Conservation (phyloP, 2,888 invertebrate species). For the Julus scanicus region DNA sequence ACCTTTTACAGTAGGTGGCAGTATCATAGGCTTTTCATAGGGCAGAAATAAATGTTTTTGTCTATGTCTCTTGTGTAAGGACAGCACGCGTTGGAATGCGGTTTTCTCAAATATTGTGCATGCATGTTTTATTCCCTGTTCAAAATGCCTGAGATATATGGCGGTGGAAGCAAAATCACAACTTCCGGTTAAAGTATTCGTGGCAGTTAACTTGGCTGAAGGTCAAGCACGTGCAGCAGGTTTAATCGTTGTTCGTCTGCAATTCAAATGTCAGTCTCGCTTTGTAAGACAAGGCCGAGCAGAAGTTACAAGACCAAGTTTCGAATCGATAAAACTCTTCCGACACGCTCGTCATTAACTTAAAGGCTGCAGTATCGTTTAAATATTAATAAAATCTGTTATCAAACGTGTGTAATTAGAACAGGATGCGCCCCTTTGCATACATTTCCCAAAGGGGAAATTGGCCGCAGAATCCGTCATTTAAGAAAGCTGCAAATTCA, state of each 20-base stretch:
- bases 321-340: neutral
- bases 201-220: neutral
- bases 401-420: constrained; percentile 26
- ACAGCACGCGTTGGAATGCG: no score
- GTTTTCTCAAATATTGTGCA: no score
- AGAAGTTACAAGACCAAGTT: neutral
- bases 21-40: no score
- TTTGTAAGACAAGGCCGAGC: neutral
- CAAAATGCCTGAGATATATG: no score
- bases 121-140: no score
- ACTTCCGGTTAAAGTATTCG: neutral
- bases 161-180: neutral
- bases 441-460: neutral
- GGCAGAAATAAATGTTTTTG: no score
- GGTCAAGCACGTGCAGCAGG: neutral
- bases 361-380: constrained; percentile 22
- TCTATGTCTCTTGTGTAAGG: no score
- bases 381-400: constrained; percentile 36
- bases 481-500: neutral
- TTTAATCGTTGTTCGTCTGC: neutral
- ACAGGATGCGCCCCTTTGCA: neutral
- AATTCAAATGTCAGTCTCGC: neutral
- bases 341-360: constrained; percentile 29
- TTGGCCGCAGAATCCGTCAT: neutral
- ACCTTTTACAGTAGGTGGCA: no score